Percentiles rank a stretch among this genome's conserved stretches.
Evolutionary conservation across 2,888 invertebrate genomes (phyloP).

Genomic region (Melinaea menophilus): DNA sequence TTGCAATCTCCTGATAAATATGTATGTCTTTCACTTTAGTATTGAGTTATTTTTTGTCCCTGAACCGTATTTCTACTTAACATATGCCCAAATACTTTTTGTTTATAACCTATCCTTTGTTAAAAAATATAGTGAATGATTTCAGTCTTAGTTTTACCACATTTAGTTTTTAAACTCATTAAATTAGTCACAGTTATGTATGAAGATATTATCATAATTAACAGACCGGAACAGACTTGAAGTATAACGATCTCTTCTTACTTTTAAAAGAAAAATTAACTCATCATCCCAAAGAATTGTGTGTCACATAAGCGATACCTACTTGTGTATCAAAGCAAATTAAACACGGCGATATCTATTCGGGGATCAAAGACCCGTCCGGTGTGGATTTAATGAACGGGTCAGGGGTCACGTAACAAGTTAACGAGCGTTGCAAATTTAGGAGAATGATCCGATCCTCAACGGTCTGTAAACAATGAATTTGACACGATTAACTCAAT

Average conservation of each 20-base stretch:
- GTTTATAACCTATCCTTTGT: background rate
- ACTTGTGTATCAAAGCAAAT: background rate
- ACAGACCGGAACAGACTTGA: background rate
- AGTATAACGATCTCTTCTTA: background rate
- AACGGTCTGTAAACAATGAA: conserved; percentile 4
- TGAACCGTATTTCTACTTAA: background rate
- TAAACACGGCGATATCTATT: conserved; percentile 13
- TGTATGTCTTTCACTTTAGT: conserved; percentile 5
- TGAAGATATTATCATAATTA: background rate
- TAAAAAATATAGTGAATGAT: too few species aligned
- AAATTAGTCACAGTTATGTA: background rate
- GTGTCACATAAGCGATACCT: background rate
- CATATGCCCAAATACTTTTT: background rate
- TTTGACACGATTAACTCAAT: conserved; percentile 14
- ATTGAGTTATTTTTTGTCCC: background rate
- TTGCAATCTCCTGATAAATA: conserved; percentile 21
- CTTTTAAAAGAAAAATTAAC: background rate
- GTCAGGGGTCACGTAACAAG: conserved; percentile 14
- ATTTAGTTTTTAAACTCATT: background rate
- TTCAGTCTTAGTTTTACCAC: background rate
- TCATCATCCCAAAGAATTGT: background rate
- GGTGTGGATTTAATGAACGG: conserved; percentile 21
- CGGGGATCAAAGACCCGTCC: conserved; percentile 17
- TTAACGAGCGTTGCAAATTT: conserved; percentile 19
- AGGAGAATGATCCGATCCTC: conserved; percentile 16